Evolutionary conservation across 2,888 invertebrate species (phyloP).

Genomic region (Andricus curvator): DNA sequence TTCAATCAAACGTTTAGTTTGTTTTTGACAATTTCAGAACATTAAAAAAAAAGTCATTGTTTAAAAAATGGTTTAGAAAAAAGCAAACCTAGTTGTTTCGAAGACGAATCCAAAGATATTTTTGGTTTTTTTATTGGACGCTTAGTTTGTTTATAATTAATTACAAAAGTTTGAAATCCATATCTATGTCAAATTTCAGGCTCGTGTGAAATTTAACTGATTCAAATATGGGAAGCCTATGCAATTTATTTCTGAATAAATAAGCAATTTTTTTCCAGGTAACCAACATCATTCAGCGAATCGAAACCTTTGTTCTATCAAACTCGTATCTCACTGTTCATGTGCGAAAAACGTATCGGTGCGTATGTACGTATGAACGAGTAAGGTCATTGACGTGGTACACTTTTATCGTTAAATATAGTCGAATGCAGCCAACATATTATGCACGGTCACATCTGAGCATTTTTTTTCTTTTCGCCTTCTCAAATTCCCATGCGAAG

Average conservation of each 20-base stretch:
- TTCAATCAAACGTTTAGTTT: no score
- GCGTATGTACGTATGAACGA: slow-evolving; percentile 67
- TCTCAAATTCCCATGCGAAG: slow-evolving; percentile 56
- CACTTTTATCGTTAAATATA: slow-evolving; percentile 75
- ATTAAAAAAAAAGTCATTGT: no score
- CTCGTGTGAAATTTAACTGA: background rate
- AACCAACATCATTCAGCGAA: slow-evolving; percentile 21
- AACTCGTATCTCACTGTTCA: slow-evolving; percentile 57
- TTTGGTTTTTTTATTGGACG: no score
- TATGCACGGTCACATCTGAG: slow-evolving; percentile 45
- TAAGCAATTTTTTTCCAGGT: background rate
- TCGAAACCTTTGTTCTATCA: slow-evolving; percentile 30
- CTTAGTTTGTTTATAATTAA: no score
- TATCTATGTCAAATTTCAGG: no score
- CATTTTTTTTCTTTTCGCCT: slow-evolving; percentile 54
- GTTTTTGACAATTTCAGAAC: no score
- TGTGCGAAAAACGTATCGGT: slow-evolving; percentile 58
- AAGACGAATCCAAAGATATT: no score
- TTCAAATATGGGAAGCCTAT: background rate
- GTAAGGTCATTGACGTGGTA: slow-evolving; percentile 77
- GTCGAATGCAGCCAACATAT: slow-evolving; percentile 48
- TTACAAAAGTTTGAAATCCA: no score
- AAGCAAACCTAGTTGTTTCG: no score
- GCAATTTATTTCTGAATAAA: background rate
- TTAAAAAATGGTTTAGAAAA: no score